Evolutionary conservation across 2,797 vertebrate species (phyloP).

Genomic region (Karalla daura): DNA sequence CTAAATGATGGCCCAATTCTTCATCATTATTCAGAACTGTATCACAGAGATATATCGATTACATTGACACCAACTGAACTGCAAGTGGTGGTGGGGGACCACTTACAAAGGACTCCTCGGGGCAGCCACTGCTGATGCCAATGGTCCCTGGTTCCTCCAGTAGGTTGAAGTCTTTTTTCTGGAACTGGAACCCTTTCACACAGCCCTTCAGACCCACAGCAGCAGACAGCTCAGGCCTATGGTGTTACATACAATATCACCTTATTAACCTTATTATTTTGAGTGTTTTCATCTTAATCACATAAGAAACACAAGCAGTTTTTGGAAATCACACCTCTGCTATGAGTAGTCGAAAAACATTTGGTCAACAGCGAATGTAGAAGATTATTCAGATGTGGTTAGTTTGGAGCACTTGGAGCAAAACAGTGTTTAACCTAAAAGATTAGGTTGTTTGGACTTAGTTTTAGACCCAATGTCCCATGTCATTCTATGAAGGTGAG

Average conservation of each 20-base stretch:
- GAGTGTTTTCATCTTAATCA: neutral
- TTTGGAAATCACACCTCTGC: neutral
- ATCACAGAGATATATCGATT: neutral
- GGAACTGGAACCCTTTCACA: slow-evolving; percentile 98
- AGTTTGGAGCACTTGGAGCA: too few species aligned
- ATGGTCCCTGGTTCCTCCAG: slow-evolving; percentile 94
- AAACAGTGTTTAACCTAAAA: too few species aligned
- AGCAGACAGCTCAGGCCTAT: slow-evolving; percentile 86
- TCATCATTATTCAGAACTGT: neutral
- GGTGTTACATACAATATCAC: slow-evolving; percentile 1
- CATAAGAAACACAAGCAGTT: neutral
- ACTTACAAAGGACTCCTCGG: slow-evolving; percentile 94
- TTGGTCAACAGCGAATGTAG: neutral
- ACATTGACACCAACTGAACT: neutral
- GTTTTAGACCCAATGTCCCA: too few species aligned
- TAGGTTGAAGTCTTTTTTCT: slow-evolving; percentile 98
- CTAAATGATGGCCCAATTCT: too few species aligned
- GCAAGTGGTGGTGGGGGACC: neutral
- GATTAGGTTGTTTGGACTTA: too few species aligned
- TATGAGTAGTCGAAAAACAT: neutral
- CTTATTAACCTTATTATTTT: neutral
- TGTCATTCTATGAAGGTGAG: too few species aligned
- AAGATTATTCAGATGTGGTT: too few species aligned
- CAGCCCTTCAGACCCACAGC: slow-evolving; percentile 90
- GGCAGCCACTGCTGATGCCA: slow-evolving; percentile 95